A percentile compares a stretch with the other conserved stretches of the same genome.
Evolutionary conservation across 2,888 invertebrate species (phyloP).

Genomic region (Campoplex capitator): DNA sequence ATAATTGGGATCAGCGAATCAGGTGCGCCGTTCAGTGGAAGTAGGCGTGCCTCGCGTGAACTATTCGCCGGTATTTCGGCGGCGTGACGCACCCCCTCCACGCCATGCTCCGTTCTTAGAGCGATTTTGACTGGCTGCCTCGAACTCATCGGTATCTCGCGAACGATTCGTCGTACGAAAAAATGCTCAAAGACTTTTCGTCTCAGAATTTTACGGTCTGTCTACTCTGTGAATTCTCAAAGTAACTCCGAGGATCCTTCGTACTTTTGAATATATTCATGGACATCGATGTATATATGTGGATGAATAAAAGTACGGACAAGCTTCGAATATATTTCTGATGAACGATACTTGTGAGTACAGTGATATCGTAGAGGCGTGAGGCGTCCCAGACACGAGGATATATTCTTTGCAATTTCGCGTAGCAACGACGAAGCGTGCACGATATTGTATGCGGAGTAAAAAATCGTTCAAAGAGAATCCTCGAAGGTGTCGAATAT

Average conservation of each 20-base stretch:
- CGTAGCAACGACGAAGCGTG: neutral
- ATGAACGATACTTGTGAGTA: neutral
- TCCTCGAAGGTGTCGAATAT: neutral
- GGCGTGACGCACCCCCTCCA: too few species aligned
- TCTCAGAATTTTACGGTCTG: neutral
- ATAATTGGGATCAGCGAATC: too few species aligned
- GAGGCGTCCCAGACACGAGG: conserved; percentile 13
- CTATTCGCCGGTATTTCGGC: too few species aligned
- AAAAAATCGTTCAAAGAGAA: conserved; percentile 18
- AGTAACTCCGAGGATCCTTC: neutral
- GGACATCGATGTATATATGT: too few species aligned
- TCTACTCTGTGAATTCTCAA: neutral
- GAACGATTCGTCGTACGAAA: neutral
- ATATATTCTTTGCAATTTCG: conserved; percentile 7
- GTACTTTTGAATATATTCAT: neutral
- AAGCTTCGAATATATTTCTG: too few species aligned
- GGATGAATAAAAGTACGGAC: too few species aligned
- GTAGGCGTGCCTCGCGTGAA: too few species aligned
- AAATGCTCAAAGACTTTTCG: neutral
- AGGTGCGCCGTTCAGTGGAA: too few species aligned
- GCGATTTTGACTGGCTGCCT: neutral
- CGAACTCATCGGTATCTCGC: neutral
- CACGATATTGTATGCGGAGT: conserved; percentile 12
- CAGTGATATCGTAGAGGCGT: neutral
- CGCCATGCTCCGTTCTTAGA: too few species aligned